Evolutionary conservation across 2,113 vertebrate genomes (phyloP), one percentile per base, ranked within the genome.

Genomic region (Martes martes): DNA sequence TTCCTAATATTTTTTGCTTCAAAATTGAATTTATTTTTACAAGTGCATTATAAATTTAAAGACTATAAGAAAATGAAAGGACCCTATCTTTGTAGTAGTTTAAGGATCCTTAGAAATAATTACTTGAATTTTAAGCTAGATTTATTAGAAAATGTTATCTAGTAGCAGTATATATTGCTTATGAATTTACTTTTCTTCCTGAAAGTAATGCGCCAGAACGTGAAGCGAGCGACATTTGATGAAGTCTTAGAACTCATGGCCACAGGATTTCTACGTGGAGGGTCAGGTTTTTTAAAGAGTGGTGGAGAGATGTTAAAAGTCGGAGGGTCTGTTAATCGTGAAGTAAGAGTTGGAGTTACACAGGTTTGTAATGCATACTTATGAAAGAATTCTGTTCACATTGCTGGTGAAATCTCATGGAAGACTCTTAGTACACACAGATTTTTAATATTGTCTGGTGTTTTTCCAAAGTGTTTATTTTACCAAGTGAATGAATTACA

Each of bases 241-340:
- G 99, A 99, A 95, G 99, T 99, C 90, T 99, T 99, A 96, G 99
- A 99, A 98, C 99, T 99, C 57, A 99, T 99, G 99, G 99, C 99
- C 96, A 99, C 99, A 0, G 99, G 99, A 81, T 99, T 99, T 98
- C 98, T 99, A 67, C 99, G 99, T 8, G 99, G 99, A 31, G 99
- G 99, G 15, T 99, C 99, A 50, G 99, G 99, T 96, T 99, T 99
- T 98, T 98, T 99, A 19, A 99, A 99, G 98, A 99, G 99, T 2
- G 99, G 99, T 63, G 99, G 99, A 89, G 99, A 99, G 98, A 99
- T 99, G 99, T 98, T 99, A 89, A 99, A 99, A 98, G 99, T 99
- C 0, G 99, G 99, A 95, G 99, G 99, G 71, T 99, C 99, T 45
- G 99, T 99, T 95, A 99, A 99, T 98, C 99, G 99, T 96, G 99